Conservation (phyloP, 2,113 vertebrate species). For the Gobius niger region DNA sequence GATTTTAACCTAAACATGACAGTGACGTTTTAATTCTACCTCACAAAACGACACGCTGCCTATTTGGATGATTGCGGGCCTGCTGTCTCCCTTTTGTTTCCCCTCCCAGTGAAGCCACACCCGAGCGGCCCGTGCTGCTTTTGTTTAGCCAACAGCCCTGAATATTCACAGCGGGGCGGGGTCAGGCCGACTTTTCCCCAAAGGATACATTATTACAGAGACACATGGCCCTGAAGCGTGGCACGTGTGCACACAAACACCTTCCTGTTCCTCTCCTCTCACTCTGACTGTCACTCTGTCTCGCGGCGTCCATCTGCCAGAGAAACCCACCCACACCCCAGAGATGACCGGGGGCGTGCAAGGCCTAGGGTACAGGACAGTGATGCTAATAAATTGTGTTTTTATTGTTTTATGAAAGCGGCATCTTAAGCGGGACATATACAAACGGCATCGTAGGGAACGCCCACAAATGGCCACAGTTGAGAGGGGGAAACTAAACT, state of each 20-base stretch:
- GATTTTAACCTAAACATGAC: neutral
- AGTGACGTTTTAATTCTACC: neutral
- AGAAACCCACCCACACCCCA: slow-evolving; percentile 46
- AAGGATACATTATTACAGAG: slow-evolving; percentile 20
- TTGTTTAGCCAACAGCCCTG: slow-evolving; percentile 54
- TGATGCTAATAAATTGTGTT: neutral
- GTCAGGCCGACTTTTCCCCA: slow-evolving; percentile 21
- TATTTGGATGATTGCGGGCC: slow-evolving; percentile 18
- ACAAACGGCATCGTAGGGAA: too few species aligned
- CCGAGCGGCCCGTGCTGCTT: slow-evolving; percentile 48
- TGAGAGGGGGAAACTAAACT: too few species aligned
- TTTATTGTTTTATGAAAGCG: neutral
- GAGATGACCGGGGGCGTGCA: slow-evolving; percentile 2
- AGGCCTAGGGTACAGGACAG: slow-evolving; percentile 6
- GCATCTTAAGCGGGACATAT: neutral
- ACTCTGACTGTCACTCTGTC: slow-evolving; percentile 38
- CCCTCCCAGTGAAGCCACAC: slow-evolving; percentile 48
- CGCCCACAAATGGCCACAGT: too few species aligned
- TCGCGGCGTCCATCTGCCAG: slow-evolving; percentile 55
- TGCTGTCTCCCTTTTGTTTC: slow-evolving; percentile 48
- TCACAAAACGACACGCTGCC: neutral
- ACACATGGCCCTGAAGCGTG: slow-evolving; percentile 28
- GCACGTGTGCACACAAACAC: slow-evolving; percentile 36
- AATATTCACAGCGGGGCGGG: slow-evolving; percentile 60
- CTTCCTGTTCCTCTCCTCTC: slow-evolving; percentile 3